Percentiles rank a stretch among this genome's conserved stretches.
Conservation (phyloP, 1,140 invertebrate species). For the Tetragnatha versicolor region DNA sequence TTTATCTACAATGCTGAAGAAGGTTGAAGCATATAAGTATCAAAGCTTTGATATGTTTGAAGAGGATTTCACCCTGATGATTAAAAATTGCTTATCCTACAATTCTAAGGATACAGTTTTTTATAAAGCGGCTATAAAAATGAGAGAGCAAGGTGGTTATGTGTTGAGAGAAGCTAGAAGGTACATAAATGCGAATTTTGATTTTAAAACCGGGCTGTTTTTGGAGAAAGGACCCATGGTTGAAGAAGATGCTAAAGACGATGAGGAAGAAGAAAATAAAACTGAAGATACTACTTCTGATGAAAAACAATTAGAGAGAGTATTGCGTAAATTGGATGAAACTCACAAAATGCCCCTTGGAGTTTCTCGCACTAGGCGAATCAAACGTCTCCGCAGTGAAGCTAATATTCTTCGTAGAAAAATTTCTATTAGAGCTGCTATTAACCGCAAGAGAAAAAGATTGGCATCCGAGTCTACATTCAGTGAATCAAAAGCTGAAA, state of each 20-base stretch:
- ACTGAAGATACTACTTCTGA: slow-evolving; percentile 57
- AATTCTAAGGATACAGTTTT: slow-evolving; percentile 90
- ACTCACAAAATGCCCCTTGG: slow-evolving; percentile 45
- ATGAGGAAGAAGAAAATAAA: neutral
- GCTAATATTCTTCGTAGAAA: slow-evolving; percentile 34
- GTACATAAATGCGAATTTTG: slow-evolving; percentile 27
- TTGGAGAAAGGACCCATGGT: neutral
- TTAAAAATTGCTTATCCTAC: slow-evolving; percentile 92
- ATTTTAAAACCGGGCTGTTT: slow-evolving; percentile 49
- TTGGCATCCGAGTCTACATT: neutral
- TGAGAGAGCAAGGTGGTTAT: slow-evolving; percentile 78
- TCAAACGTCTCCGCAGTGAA: slow-evolving; percentile 33
- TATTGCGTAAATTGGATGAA: slow-evolving; percentile 64
- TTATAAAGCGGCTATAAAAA: slow-evolving; percentile 82
- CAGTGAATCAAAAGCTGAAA: slow-evolving; percentile 9
- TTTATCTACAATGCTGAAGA: slow-evolving; percentile 87
- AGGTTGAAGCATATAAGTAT: slow-evolving; percentile 81
- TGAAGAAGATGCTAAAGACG: neutral
- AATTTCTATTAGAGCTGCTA: slow-evolving; percentile 36
- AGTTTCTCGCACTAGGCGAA: slow-evolving; percentile 51
- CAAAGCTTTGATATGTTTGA: slow-evolving; percentile 80
- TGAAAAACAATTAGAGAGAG: slow-evolving; percentile 64
- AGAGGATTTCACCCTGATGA: slow-evolving; percentile 91
- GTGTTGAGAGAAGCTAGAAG: slow-evolving; percentile 37
- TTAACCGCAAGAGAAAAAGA: slow-evolving; percentile 13